Base-by-base conservation (phyloP, 2,888 invertebrate genomes). In the Patella ulyssiponensis region DNA sequence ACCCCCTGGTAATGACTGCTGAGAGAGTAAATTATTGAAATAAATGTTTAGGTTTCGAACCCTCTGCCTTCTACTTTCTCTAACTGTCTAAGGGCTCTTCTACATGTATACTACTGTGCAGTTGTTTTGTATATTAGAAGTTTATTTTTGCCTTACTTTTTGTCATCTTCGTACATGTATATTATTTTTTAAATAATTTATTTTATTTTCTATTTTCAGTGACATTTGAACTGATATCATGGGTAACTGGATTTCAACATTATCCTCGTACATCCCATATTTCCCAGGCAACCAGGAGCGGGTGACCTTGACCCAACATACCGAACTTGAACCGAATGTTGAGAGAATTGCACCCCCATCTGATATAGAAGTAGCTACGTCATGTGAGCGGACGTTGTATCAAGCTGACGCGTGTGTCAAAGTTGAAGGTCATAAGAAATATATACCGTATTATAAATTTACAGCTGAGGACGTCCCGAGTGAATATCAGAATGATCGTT, bases 351-450 rank as follows among this genome's bases (percentile, higher is more conserved):
- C 64, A 23, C 64, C 64, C 20, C 64, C 64, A 11, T 23, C 64
- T 23, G 64, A 64, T 23, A 64, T 64, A 23, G 64, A 64, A 23
- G 23, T 64, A 23, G 20, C 64, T 64, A 64, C 64, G 20, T 20
- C 20, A 15, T 64, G 64, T 64, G 64, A 20, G 64, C 64, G 64
- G 23, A 64, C 64, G 64, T 64, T 64, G 64, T 64, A 64, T 64
- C 64, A 64, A 14, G 20, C 64, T 20, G 64, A 64, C 2, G 23
- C 20, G 20, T 64, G 64, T 14, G n/a, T 9, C 9, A 64, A 20
- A 23, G 23, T 23, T 12, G 20, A 20, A 12, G 20, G 23, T 11
- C 64, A 64, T 14, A 20, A 20, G 23, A 23, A 64, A 11, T 64
- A 23, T 23, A 64, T 64, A 12, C 64, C 20, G 20, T 64, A 23